These are phyloP conservation scores for Perca schrenkii DNA, from an alignment of 2,113 vertebrate species.

Conservation along the genomic window DNA sequence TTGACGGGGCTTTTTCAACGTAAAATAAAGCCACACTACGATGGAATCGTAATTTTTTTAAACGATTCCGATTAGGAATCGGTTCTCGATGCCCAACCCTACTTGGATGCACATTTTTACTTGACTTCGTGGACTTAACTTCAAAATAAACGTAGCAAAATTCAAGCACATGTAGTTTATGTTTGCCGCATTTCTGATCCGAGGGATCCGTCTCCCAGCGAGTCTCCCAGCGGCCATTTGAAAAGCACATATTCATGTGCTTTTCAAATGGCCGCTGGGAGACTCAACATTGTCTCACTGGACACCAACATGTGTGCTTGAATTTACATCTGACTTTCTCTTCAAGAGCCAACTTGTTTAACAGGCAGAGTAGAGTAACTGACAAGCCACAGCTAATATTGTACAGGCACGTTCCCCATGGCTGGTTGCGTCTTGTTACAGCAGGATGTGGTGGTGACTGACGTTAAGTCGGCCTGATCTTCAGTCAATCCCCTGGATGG, in stretches of 20 bases:
- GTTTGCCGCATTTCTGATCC: not conserved
- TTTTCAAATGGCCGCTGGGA: not conserved
- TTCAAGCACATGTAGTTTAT: not conserved
- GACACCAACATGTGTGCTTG: not conserved
- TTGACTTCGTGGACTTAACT: conserved; percentile 8
- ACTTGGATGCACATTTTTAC: not conserved
- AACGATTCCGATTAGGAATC: too few species aligned
- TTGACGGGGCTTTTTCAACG: too few species aligned
- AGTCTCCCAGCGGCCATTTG: too few species aligned
- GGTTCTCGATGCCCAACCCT: too few species aligned
- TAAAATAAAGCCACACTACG: too few species aligned
- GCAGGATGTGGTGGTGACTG: conserved; percentile 45
- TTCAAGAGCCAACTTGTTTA: not conserved
- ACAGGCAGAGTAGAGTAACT: not conserved
- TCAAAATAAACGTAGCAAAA: not conserved
- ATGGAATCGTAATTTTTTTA: too few species aligned
- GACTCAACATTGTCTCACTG: not conserved
- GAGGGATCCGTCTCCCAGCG: too few species aligned
- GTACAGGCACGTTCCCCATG: conserved; percentile 20
- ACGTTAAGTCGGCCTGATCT: conserved; percentile 60
- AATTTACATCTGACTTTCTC: conserved; percentile 26
- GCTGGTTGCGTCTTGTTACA: conserved; percentile 45
- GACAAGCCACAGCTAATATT: conserved; percentile 54
- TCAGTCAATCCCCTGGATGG: conserved; percentile 41
- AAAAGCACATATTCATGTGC: too few species aligned